These are phyloP conservation scores for Drosophila borborema DNA, from an alignment of 2,888 invertebrate genomes.

Conservation along the genomic window DNA sequence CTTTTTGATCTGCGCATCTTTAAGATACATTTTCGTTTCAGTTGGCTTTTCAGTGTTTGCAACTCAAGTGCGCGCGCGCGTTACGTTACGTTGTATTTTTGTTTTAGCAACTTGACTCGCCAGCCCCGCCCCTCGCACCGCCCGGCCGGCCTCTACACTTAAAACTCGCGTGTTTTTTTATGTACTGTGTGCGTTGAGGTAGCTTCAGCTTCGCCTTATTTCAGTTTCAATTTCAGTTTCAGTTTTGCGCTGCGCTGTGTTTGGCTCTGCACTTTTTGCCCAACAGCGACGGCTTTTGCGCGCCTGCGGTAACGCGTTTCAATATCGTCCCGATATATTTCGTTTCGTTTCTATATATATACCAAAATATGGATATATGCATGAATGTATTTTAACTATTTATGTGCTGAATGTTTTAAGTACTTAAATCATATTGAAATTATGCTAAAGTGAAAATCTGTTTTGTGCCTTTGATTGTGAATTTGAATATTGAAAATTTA, in stretches of 20 bases:
- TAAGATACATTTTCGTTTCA: conserved; percentile 70
- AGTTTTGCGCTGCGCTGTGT: conserved; percentile 37
- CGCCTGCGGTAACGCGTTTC: conserved; percentile 12
- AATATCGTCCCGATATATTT: neutral
- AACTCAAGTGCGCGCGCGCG: conserved; percentile 82
- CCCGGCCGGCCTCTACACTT: neutral
- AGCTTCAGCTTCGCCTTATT: conserved; percentile 30
- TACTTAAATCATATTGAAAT: neutral
- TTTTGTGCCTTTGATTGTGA: conserved; percentile 15
- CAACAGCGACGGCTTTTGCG: conserved; percentile 65
- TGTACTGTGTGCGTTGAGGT: conserved; percentile 24
- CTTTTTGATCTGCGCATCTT: conserved; percentile 74
- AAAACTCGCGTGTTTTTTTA: conserved; percentile 22
- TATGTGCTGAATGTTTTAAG: conserved; percentile 9
- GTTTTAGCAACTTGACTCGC: conserved; percentile 37
- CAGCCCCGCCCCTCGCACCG: neutral
- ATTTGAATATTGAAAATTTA: neutral
- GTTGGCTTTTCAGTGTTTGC: conserved; percentile 80
- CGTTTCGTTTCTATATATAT: neutral
- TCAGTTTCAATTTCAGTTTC: conserved; percentile 33
- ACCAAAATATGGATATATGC: neutral
- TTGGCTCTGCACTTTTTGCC: conserved; percentile 22
- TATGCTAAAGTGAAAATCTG: conserved; percentile 15
- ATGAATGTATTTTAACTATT: conserved; percentile 15
- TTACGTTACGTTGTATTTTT: conserved; percentile 37